These are phyloP conservation scores for Bambusicola thoracicus DNA, from an alignment of 2,113 vertebrate genomes.

Conservation along the genomic window DNA sequence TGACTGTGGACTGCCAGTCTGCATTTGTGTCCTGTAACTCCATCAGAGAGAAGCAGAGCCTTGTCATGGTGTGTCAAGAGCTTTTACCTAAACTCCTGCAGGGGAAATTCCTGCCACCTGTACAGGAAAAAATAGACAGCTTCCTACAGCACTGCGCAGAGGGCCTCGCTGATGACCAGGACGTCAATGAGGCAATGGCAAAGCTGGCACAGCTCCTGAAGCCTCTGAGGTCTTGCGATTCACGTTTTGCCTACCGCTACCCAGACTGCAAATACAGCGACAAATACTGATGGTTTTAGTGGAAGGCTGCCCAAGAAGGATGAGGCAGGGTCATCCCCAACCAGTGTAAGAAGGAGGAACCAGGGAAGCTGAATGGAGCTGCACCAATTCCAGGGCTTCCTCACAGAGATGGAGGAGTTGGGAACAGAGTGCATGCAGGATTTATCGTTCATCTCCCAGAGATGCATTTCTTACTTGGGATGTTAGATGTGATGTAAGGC, in stretches of 20 bases:
- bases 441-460: background rate
- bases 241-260: conserved; percentile 83
- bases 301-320: background rate
- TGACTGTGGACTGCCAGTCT: conserved; percentile 75
- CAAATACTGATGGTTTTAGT: conserved; percentile 44
- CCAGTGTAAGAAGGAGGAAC: rapidly evolving
- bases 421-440: background rate
- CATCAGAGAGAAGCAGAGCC: conserved; percentile 76
- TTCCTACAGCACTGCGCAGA: conserved; percentile 71
- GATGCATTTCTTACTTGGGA: background rate
- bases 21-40: conserved; percentile 72
- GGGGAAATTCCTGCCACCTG: conserved; percentile 41
- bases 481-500: background rate
- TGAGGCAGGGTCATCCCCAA: background rate
- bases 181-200: conserved; percentile 6
- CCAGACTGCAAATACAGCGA: conserved; percentile 86
- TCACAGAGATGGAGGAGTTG: background rate
- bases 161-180: background rate
- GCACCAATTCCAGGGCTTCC: background rate
- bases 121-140: conserved; percentile 70
- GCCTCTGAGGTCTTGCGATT: conserved; percentile 78
- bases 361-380: background rate
- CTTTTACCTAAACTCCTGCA: conserved; percentile 78
- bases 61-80: conserved; percentile 78
- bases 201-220: conserved; percentile 75